Base-by-base conservation (phyloP, 2,113 vertebrate genomes). In the Eupsittula cactorum region DNA sequence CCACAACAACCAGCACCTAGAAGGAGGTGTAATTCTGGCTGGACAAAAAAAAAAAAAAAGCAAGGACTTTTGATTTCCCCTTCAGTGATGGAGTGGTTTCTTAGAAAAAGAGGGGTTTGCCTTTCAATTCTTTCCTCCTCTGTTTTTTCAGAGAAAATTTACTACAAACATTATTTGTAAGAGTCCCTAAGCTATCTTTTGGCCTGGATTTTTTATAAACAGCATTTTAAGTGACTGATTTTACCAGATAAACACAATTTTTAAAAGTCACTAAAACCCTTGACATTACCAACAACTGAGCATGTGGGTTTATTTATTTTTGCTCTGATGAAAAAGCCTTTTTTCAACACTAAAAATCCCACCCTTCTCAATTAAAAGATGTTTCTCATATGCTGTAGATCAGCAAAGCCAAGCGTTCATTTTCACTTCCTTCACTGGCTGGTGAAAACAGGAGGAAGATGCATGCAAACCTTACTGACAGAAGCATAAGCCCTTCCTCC, bases 391-490 rank as follows among this genome's bases (percentile, higher is more conserved):
- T 49, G 69, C 24, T 75, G 60, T 52, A 83, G 46, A 76, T 63
- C 11, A 47, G 71, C 37, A 93, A 92, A 96, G 63, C 53, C 50
- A 65, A 86, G 71, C 10, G 52, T 64, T 62, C 86, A 47, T 55
- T 55, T 59, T 80, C 35, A 69, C 18, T 86, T 95, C 60, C 39
- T 4, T 4, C 57, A 75, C 19, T 0, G 2, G 11, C 31, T 83
- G 46, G 39, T 70, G 75, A 83, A 94, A 95, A 95, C 35, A 75
- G 52, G 64, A 88, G 82, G 42, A 92, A 97, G 92, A 93, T 16
- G 10, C 19, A 57, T 1, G 2, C 64, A 92, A 86, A 74, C 24
- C 12, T 88, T 83, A 81, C 7, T 85, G 88, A 80, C 76, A 83
- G 55, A 86, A 86, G 10, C 53, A 64, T 76, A 52, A 85, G 35